Evolutionary conservation across 2,113 vertebrate genomes (phyloP), one percentile per base, ranked within the genome.

Genomic region (Oryzias melastigma): DNA sequence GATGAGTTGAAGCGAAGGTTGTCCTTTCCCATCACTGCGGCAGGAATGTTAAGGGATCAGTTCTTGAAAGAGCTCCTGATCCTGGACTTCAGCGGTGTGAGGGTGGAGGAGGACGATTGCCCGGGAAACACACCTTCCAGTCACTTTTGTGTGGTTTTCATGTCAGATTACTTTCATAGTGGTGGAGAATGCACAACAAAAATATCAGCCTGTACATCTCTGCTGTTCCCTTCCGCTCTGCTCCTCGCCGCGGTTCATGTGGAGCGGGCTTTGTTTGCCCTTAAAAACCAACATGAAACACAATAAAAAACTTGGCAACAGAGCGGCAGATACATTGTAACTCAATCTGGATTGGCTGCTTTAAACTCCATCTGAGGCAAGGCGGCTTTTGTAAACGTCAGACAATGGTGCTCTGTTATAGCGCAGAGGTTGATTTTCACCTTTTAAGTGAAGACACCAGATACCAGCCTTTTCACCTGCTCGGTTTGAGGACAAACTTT

Each of bases 91-190:
- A 68, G 57, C 16, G 44, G 46, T 25, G 48, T 7, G 22, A 24
- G 46, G 14, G 17, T 14, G n/a, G 17, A 22, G 29, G 41, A 15
- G 47, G 15, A n/a, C n/a, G n/a, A 13, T 16, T 4, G 7, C 18
- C 60, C 49, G 16, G 24, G 46, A 62, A 74, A 76, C 73, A 77
- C 77, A 71, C 73, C 68, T 82, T 57, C n/a, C 76, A 67, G 62
- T 73, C 62, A 69, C 75, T 72, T 78, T 85, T 81, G 81, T 71
- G 69, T 43, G 45, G 14, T 77, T 89, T 83, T 90, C 78, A 89
- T 86, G 52, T 53, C 52, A 78, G 87, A 90, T 90, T 90, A 83
- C 64, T 91, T 92, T 91, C 91, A 90, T 78, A 79, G 83, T 49
- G 49, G 20, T 27, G 62, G 50, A 80, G 78, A 90, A 76, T 52